Evolutionary conservation across 1,140 invertebrate species (phyloP).

Genomic region (Oppia nitens): DNA sequence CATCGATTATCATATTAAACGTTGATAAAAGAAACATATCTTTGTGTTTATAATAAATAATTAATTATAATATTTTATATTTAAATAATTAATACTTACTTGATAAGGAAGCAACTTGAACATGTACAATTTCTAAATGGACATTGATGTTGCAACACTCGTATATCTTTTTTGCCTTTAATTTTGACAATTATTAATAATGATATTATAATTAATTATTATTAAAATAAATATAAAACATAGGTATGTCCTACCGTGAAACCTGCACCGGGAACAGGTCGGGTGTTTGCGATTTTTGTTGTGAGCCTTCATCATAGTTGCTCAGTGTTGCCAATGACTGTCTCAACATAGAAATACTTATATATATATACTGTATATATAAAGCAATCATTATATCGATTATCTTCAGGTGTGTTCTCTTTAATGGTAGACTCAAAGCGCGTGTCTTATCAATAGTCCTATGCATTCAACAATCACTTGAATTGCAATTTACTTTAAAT

Average conservation of each 20-base stretch:
- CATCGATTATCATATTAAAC: no score
- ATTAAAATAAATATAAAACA: neutral
- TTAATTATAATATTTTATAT: neutral
- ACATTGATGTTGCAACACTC: constrained; percentile 12
- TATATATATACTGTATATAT: neutral
- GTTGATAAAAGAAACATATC: no score
- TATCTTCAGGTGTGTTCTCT: neutral
- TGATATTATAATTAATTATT: no score
- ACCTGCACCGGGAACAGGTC: constrained; percentile 12
- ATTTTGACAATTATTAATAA: neutral
- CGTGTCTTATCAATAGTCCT: no score
- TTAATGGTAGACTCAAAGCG: neutral
- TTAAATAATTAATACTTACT: constrained; percentile 4
- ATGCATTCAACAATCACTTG: no score
- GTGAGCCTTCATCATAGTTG: constrained; percentile 12
- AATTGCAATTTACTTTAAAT: no score
- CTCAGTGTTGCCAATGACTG: neutral
- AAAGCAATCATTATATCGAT: neutral
- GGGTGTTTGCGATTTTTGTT: constrained; percentile 12
- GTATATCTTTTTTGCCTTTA: constrained; percentile 1
- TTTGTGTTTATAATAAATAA: neutral
- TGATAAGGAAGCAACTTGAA: constrained; percentile 7
- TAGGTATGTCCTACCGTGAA: neutral
- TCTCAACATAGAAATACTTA: neutral
- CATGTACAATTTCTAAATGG: constrained; percentile 8